Evolutionary conservation across 2,113 vertebrate species (phyloP).

Genomic region (Aspidoscelis tigris): DNA sequence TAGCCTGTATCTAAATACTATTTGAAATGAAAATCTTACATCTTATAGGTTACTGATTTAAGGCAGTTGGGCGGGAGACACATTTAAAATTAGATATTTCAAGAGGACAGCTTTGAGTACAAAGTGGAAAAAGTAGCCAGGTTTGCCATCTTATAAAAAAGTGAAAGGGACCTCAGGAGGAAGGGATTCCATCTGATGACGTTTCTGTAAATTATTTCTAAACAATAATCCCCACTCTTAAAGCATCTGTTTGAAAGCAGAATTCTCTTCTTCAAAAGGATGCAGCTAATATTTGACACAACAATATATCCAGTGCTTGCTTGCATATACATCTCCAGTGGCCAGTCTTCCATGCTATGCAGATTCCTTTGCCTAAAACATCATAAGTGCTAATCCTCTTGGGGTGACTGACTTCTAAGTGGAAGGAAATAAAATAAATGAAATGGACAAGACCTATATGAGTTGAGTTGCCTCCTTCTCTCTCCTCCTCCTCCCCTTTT

Average conservation of each 20-base stretch:
- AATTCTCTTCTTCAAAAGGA: neutral
- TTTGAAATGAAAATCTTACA: too few species aligned
- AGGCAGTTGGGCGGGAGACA: too few species aligned
- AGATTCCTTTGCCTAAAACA: conserved; percentile 24
- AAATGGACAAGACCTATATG: conserved; percentile 40
- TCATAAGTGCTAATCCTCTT: neutral
- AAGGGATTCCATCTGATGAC: too few species aligned
- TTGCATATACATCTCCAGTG: neutral
- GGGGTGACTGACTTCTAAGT: conserved; percentile 10
- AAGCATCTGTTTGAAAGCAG: neutral
- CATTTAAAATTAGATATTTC: too few species aligned
- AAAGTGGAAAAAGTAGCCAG: too few species aligned
- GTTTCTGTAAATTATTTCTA: neutral
- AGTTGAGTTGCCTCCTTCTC: conserved; percentile 40
- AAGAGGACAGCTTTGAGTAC: too few species aligned
- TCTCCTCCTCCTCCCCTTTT: conserved; percentile 44
- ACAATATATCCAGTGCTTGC: neutral
- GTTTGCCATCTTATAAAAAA: too few species aligned
- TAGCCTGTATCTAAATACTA: too few species aligned
- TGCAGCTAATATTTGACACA: neutral
- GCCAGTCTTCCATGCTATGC: neutral
- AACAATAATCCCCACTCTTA: neutral
- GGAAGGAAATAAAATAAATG: conserved; percentile 49
- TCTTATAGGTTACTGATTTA: too few species aligned
- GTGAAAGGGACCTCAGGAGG: too few species aligned